Evolutionary conservation across 2,113 vertebrate species (phyloP), one percentile per base, ranked within the genome.

Genomic region (Phasianus colchicus): DNA sequence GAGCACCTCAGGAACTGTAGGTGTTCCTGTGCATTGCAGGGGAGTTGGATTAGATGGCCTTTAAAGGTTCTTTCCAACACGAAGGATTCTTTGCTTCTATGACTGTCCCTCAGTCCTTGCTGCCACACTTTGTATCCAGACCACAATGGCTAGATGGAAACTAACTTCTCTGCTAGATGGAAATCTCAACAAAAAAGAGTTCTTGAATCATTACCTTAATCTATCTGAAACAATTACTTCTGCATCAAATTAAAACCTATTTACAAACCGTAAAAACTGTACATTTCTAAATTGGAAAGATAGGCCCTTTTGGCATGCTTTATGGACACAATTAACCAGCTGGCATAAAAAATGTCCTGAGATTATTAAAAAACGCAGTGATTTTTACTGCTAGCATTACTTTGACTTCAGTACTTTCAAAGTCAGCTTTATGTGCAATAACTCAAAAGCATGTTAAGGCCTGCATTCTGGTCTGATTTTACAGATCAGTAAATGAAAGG

Each of bases 391-490:
- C 34, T 38, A 57, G 40, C 7, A 3, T 22, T 21, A 70, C 47
- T 64, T 48, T 45, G 70, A 58, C 75, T 95, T 84, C 48, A 76
- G 54, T 71, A 78, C 40, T 88, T 88, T 57, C 73, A 90, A 83
- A 66, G 83, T 82, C 69, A 86, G 13, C 34, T 61, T 32, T 61
- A 65, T 34, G 57, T 38, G 50, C 14, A 70, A 32, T 63, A 84
- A 78, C 30, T 72, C 34, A 64, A 74, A 81, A 83, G 50, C 82
- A 92, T 85, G 83, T 74, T 54, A 91, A 40, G 19, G 63, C 47
- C 64, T 66, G 21, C 12, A 22, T 55, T 71, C 55, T 73, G 52
- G 20, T 82, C 78, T 90, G 83, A 83, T 67, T 92, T 95, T 70
- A 89, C 27, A 92, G 45, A 43, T 14, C 63, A 84, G 40, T 54